These are phyloP conservation scores for Rhodinocichla rosea DNA, from an alignment of 2,113 vertebrate species.

Conservation along the genomic window DNA sequence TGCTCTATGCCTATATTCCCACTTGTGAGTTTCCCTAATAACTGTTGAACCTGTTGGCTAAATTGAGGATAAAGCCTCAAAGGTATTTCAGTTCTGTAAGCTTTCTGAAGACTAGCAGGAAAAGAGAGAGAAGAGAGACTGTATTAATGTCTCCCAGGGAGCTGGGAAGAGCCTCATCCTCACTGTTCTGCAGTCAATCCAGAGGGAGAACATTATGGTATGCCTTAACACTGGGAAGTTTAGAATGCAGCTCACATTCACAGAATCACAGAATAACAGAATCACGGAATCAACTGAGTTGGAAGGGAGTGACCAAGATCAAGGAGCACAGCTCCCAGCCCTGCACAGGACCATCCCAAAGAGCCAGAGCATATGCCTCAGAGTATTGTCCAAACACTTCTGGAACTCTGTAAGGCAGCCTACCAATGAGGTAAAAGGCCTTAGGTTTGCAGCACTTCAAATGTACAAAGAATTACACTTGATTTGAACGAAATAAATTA, in stretches of 20 bases:
- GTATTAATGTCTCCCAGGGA: not conserved
- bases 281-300: not conserved
- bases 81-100: conserved; percentile 11
- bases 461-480: not conserved
- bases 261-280: not conserved
- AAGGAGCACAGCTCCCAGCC: not conserved
- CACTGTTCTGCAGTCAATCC: not conserved
- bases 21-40: conserved; percentile 8
- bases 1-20: not conserved
- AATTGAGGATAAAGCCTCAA: conserved; percentile 33
- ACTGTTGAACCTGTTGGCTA: conserved; percentile 4
- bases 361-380: not conserved
- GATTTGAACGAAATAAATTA: not conserved
- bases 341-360: not conserved
- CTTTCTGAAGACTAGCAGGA: not conserved
- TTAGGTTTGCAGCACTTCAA: not conserved
- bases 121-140: not conserved
- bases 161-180: not conserved
- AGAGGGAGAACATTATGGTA: not conserved
- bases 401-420: not conserved
- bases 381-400: not conserved
- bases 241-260: not conserved
- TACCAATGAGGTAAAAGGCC: not conserved
- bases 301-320: not conserved
- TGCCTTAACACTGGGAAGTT: not conserved